Conservation (phyloP, 2,888 invertebrate genomes). For the Mimumesa dahlbomi region DNA sequence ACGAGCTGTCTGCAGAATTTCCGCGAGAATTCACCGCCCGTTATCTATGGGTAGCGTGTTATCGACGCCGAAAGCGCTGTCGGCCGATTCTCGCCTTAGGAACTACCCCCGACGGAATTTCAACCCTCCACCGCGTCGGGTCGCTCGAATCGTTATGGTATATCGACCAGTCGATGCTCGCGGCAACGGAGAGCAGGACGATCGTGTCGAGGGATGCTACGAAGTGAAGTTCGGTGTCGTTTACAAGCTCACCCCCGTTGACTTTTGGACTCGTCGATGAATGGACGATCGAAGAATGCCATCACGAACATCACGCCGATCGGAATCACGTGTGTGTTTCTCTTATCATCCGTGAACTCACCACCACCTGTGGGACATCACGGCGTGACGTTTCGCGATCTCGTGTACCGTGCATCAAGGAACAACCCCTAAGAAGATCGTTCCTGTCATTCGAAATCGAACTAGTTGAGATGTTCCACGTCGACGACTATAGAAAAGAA, state of each 20-base stretch:
- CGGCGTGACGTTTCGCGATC: conserved; percentile 45
- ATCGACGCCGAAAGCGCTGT: conserved; percentile 48
- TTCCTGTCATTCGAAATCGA: too few species aligned
- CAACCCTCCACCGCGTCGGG: conserved; percentile 62
- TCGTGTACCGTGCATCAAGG: too few species aligned
- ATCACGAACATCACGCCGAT: neutral
- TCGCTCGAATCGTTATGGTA: conserved; percentile 70
- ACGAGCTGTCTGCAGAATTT: conserved; percentile 45
- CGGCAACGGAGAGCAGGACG: conserved; percentile 55
- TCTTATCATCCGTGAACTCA: too few species aligned
- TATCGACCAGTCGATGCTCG: conserved; percentile 71
- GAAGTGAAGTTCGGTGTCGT: conserved; percentile 35
- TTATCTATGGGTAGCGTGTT: conserved; percentile 53
- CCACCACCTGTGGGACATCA: conserved; percentile 66
- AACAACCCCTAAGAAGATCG: too few species aligned
- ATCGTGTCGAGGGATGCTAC: conserved; percentile 53
- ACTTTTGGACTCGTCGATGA: conserved; percentile 5
- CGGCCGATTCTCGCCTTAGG: conserved; percentile 33
- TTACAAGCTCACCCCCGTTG: conserved; percentile 1
- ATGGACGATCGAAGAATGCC: conserved; percentile 21
- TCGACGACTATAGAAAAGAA: too few species aligned
- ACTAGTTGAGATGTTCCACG: too few species aligned
- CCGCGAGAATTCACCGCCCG: conserved; percentile 7
- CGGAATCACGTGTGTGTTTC: neutral
- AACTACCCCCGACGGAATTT: conserved; percentile 49